Percentiles rank a stretch among this genome's conserved stretches.
Evolutionary conservation across 2,113 vertebrate genomes (phyloP).

Genomic region (Chelonoidis abingdonii): DNA sequence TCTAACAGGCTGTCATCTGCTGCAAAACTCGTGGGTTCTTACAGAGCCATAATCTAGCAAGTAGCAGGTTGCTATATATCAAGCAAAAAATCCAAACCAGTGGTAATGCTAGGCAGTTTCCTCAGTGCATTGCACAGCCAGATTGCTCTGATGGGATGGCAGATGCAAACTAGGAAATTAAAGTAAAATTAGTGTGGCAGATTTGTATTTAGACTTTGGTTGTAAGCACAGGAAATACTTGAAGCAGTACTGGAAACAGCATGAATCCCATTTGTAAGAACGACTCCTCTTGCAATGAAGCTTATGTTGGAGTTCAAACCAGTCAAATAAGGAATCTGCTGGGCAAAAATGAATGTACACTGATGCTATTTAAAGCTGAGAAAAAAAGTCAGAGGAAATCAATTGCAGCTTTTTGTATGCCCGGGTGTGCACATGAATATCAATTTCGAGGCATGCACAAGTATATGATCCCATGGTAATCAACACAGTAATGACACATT

Average conservation of each 20-base stretch:
- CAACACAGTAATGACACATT: slow-evolving; percentile 13
- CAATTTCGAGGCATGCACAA: slow-evolving; percentile 18
- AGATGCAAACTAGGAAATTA: slow-evolving; percentile 67
- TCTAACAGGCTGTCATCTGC: slow-evolving; percentile 8
- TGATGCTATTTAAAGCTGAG: neutral
- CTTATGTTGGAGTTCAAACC: neutral
- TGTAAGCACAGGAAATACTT: slow-evolving; percentile 35
- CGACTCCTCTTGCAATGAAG: neutral
- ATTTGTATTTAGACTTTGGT: slow-evolving; percentile 54
- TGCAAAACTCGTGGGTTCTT: slow-evolving; percentile 27
- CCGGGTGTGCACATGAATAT: neutral
- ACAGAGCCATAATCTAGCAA: slow-evolving; percentile 12
- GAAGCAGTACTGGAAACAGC: slow-evolving; percentile 41
- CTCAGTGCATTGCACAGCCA: neutral
- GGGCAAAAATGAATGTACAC: neutral
- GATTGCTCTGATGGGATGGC: slow-evolving; percentile 51
- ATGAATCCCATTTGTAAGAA: slow-evolving; percentile 7
- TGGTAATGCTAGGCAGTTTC: slow-evolving; percentile 1
- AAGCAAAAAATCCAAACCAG: slow-evolving; percentile 35
- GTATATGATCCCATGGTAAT: slow-evolving; percentile 43
- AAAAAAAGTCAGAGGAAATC: neutral
- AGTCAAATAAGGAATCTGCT: neutral
- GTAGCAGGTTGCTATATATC: neutral
- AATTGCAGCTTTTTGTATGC: neutral
- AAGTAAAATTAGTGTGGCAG: slow-evolving; percentile 57